Evolutionary conservation across 2,113 vertebrate genomes (phyloP), one percentile per base, ranked within the genome.

Genomic region (Dromas ardeola): DNA sequence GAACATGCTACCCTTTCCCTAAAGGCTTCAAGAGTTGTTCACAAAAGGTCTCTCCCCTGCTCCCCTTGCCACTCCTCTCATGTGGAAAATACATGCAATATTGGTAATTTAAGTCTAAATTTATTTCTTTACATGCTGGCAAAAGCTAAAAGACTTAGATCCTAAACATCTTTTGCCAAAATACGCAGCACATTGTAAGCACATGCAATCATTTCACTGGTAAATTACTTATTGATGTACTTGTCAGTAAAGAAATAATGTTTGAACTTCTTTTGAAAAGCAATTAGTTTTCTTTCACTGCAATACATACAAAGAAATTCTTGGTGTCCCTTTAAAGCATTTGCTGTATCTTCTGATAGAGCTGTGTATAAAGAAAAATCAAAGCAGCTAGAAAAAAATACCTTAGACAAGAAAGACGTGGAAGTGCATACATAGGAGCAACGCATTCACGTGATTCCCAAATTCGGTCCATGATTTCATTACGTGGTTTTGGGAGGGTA

Each of bases 81-180:
- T 7, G 20, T n/a, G 21, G 87, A 96, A 95, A 94, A 90, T 16
- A 61, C 45, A 86, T 5, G 32, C 23, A 96, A 67, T 90, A 70
- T 69, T 70, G 50, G 74, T 58, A 94, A 94, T 74, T 92, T 70
- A 73, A 62, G 69, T 38, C 56, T 40, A 67, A 72, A 77, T 40
- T 67, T 86, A 96, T 93, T 88, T 59, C 65, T 94, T 83, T 50
- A 65, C 3, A 1, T 20, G 32, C 32, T 94, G 93, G 96, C 50
- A 92, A 96, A 96, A 92, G 50, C 56, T 91, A 5, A 96, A 97
- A 96, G 90, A 63, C 70, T 49, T 66, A 6, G 30, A 66, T 47
- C 32, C 66, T 74, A 97, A 97, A 91, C 27, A 93, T 86, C 47
- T 71, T 87, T 74, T 93, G 84, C 87, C 90, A 96, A 98, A 97